Percentiles rank a stretch among this genome's conserved stretches.
Conservation (phyloP, 2,113 vertebrate species). For the Orthonyx spaldingii region DNA sequence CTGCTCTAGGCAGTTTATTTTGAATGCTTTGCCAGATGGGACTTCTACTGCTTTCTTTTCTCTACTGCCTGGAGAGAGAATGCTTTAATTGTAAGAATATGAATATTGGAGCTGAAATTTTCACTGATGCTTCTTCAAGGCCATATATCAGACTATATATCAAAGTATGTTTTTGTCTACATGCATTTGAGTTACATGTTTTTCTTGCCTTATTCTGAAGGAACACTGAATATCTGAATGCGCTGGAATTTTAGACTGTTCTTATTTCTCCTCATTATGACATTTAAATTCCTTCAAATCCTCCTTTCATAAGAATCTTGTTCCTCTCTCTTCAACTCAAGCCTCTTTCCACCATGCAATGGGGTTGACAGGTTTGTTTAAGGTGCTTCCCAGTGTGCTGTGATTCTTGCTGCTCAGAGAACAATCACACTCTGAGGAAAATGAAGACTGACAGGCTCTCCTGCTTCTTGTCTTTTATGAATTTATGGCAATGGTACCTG, state of each 20-base stretch:
- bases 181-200: not conserved
- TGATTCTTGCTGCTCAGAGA: not conserved
- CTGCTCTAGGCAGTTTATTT: not conserved
- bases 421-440: not conserved
- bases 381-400: not conserved
- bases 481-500: not conserved
- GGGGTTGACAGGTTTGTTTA: not conserved
- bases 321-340: not conserved
- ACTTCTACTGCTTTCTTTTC: not conserved
- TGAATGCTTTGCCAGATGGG: not conserved
- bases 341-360: not conserved
- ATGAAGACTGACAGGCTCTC: not conserved
- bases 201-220: not conserved
- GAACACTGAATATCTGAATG: not conserved
- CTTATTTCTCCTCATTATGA: not conserved
- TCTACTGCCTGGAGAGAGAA: not conserved
- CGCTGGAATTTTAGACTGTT: not conserved
- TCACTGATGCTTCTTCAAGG: not conserved
- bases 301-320: not conserved
- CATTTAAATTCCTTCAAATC: not conserved
- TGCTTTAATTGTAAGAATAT: not conserved
- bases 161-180: not conserved
- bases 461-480: not conserved
- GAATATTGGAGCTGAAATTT: not conserved
- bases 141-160: no score